Evolutionary conservation across 2,888 invertebrate genomes (phyloP).

Genomic region (Synergus gifuensis): DNA sequence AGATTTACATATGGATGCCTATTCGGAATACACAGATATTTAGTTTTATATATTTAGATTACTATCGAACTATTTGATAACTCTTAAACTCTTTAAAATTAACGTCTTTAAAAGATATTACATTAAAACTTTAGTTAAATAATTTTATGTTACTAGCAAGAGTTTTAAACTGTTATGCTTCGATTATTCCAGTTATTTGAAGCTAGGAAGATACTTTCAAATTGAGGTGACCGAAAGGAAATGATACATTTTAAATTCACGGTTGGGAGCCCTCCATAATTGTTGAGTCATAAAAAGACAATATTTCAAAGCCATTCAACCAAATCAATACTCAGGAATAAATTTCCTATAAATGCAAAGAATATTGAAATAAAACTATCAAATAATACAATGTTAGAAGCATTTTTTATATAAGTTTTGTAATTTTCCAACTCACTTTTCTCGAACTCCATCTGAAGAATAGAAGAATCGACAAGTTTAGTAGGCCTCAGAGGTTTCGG

Average conservation of each 20-base stretch:
- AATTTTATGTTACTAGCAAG: not conserved
- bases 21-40: too few relatives aligned
- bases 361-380: not conserved
- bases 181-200: not conserved
- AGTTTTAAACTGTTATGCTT: not conserved
- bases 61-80: too few relatives aligned
- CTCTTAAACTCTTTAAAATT: not conserved
- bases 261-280: not conserved
- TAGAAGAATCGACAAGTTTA: conserved; percentile 1
- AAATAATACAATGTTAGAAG: not conserved
- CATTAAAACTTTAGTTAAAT: not conserved
- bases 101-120: not conserved
- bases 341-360: not conserved
- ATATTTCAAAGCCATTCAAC: not conserved
- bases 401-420: not conserved
- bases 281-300: not conserved
- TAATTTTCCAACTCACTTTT: conserved; percentile 17
- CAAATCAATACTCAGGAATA: not conserved
- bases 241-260: not conserved
- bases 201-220: not conserved
- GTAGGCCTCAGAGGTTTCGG: conserved; percentile 50
- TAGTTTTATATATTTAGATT: too few relatives aligned
- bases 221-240: not conserved
- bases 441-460: conserved; percentile 8
- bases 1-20: too few relatives aligned